Evolutionary conservation across 2,888 invertebrate species (phyloP).

Genomic region (Leptinotarsa peninsularis): DNA sequence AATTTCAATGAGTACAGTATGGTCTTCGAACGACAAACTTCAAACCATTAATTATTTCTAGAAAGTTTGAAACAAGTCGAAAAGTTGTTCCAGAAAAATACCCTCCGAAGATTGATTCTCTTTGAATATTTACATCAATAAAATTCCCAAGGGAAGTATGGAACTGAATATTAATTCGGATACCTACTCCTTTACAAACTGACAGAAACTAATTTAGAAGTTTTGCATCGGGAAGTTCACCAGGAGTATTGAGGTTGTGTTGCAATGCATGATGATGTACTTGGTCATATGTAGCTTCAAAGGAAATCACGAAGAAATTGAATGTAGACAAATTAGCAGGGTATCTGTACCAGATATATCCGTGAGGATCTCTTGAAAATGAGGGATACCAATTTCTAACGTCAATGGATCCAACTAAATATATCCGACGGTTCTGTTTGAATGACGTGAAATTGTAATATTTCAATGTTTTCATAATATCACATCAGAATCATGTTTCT

Average conservation of each 20-base stretch:
- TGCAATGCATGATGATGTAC: neutral
- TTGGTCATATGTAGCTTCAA: neutral
- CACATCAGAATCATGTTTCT: too few relatives aligned
- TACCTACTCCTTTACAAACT: conserved; percentile 34
- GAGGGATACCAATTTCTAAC: too few relatives aligned
- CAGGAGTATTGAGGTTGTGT: conserved; percentile 18
- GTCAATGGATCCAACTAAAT: too few relatives aligned
- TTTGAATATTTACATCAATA: conserved; percentile 44
- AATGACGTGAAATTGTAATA: too few relatives aligned
- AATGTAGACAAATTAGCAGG: too few relatives aligned
- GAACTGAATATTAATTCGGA: conserved; percentile 40
- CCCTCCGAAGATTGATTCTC: conserved; percentile 44
- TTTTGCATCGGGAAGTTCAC: conserved; percentile 36
- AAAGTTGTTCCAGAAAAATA: conserved; percentile 43
- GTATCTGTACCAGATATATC: too few relatives aligned
- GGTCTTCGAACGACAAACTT: conserved; percentile 38
- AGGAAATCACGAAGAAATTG: neutral
- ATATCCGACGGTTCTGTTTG: too few relatives aligned
- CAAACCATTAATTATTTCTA: conserved; percentile 46
- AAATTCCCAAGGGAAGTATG: conserved; percentile 36
- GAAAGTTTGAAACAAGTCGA: conserved; percentile 41
- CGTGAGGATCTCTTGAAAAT: too few relatives aligned
- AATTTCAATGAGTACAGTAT: conserved; percentile 43
- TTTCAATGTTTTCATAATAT: too few relatives aligned
- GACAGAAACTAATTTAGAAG: conserved; percentile 39